Evolutionary conservation across 2,888 invertebrate genomes (phyloP).

Genomic region (Drosophila formosana): DNA sequence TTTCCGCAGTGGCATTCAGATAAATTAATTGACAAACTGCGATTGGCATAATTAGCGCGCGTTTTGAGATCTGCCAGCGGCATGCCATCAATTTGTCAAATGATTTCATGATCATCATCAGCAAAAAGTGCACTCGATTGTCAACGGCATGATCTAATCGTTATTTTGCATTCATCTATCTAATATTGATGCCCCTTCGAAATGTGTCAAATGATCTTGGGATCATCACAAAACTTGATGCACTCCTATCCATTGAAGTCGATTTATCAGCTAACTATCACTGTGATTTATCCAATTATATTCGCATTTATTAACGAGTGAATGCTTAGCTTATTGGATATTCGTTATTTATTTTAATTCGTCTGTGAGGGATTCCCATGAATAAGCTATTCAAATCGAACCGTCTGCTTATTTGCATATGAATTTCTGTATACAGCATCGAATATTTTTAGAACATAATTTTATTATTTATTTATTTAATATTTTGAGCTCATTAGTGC

Average conservation of each 20-base stretch:
- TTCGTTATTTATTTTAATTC: not conserved
- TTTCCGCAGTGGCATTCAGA: slow-evolving; percentile 53
- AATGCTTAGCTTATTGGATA: not conserved
- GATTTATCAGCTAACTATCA: not conserved
- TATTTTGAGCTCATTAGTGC: slow-evolving; percentile 22
- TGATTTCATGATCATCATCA: slow-evolving; percentile 46
- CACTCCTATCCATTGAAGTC: not conserved
- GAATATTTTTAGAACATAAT: slow-evolving; percentile 10
- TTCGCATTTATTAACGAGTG: slow-evolving; percentile 9
- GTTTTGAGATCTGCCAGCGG: slow-evolving; percentile 41
- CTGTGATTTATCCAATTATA: slow-evolving; percentile 3
- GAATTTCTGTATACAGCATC: not conserved
- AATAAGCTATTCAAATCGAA: slow-evolving; percentile 6
- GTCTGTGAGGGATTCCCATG: slow-evolving; percentile 11
- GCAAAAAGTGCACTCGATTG: slow-evolving; percentile 24
- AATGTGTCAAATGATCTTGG: not conserved
- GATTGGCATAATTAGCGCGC: slow-evolving; percentile 68
- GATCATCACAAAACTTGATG: not conserved
- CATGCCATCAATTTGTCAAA: slow-evolving; percentile 68
- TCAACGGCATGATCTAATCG: slow-evolving; percentile 5
- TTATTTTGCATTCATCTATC: not conserved
- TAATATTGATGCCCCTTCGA: not conserved
- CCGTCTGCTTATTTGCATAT: slow-evolving; percentile 23
- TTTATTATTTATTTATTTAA: slow-evolving; percentile 13
- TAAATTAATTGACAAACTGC: slow-evolving; percentile 59